Percentiles rank a stretch among this genome's conserved stretches.
Conservation (phyloP, 2,888 invertebrate genomes). For the Chydorus sphaericus region DNA sequence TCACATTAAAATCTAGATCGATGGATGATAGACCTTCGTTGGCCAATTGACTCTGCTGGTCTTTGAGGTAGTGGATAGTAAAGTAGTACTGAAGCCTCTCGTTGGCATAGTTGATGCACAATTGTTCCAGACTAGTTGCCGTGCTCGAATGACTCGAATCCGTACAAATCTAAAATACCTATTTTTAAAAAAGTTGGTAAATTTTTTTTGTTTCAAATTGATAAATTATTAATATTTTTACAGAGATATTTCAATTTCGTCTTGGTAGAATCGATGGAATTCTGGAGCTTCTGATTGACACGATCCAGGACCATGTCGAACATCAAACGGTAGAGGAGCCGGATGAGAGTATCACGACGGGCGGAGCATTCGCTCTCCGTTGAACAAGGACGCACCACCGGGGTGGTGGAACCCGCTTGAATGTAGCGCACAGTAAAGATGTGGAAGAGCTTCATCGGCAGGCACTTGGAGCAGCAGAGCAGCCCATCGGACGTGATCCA, state of each 20-base stretch:
- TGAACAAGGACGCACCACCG: slow-evolving; percentile 21
- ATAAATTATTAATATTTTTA: neutral
- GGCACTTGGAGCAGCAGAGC: neutral
- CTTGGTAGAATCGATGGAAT: neutral
- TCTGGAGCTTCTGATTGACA: slow-evolving; percentile 18
- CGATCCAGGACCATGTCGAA: slow-evolving; percentile 28
- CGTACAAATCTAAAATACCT: slow-evolving; percentile 21
- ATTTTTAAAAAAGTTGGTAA: neutral
- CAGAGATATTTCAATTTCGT: neutral
- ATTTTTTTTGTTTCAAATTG: neutral
- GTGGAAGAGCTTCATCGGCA: slow-evolving; percentile 1
- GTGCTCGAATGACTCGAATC: slow-evolving; percentile 19
- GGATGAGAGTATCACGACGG: slow-evolving; percentile 29
- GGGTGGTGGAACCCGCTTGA: neutral
- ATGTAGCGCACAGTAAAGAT: neutral
- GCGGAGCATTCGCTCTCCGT: slow-evolving; percentile 28
- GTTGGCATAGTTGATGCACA: slow-evolving; percentile 19
- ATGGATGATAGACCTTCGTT: slow-evolving; percentile 16
- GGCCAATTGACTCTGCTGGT: slow-evolving; percentile 17
- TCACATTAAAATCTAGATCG: slow-evolving; percentile 15
- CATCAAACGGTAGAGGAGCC: slow-evolving; percentile 29
- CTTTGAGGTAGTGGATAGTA: slow-evolving; percentile 17
- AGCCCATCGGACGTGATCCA: neutral
- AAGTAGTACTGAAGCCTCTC: slow-evolving; percentile 20
- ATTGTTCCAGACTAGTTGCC: slow-evolving; percentile 19